phyloP scores from a whole-genome alignment of 2,797 vertebrate genomes.

The Pampus argenteus region DNA sequence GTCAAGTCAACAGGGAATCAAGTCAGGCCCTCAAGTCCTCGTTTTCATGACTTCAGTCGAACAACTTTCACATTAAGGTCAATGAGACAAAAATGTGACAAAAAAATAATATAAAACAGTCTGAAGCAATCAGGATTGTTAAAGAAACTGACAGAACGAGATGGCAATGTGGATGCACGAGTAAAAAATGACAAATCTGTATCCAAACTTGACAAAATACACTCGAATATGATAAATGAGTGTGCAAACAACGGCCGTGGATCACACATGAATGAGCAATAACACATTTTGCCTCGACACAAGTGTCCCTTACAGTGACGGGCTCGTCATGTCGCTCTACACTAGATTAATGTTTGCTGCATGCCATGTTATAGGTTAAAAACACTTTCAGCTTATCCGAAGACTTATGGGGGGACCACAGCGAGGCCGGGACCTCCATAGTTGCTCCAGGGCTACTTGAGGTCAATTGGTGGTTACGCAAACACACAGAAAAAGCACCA shows the following conservation, averaged over 20 bases:
- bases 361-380: slow-evolving; percentile 51
- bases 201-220: not conserved
- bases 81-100: not conserved
- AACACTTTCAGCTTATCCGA: slow-evolving; percentile 33
- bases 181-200: not conserved
- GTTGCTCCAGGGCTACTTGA: slow-evolving; percentile 40
- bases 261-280: slow-evolving; percentile 29
- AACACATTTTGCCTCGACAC: slow-evolving; percentile 27
- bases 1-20: not conserved
- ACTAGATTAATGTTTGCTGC: slow-evolving; percentile 23
- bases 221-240: slow-evolving; percentile 21
- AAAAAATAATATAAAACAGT: not conserved
- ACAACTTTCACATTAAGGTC: not conserved
- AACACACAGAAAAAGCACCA: slow-evolving; percentile 62
- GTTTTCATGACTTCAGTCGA: not conserved
- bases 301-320: slow-evolving; percentile 19
- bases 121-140: not conserved
- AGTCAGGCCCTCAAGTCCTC: too few species aligned
- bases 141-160: not conserved
- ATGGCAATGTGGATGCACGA: not conserved
- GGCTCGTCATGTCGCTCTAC: not conserved
- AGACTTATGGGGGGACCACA: slow-evolving; percentile 24
- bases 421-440: slow-evolving; percentile 30
- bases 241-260: slow-evolving; percentile 26
- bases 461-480: slow-evolving; percentile 72